Conservation (phyloP, 2,113 vertebrate species). For the Todiramphus chloris region DNA sequence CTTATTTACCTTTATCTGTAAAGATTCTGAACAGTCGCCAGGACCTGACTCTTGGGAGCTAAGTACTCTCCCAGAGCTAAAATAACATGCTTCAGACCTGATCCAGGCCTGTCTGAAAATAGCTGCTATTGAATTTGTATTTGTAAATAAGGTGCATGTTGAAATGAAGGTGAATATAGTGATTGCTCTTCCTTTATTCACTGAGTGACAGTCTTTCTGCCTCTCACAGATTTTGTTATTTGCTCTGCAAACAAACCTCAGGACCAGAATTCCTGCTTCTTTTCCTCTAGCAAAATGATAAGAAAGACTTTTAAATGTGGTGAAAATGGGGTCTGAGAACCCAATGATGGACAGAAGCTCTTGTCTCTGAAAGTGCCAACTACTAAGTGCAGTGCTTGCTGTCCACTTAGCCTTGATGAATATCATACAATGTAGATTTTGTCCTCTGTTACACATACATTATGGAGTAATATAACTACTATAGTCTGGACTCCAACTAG, state of each 20-base stretch:
- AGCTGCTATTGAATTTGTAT: not conserved
- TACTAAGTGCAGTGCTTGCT: not conserved
- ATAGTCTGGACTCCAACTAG: not conserved
- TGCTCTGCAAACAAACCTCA: not conserved
- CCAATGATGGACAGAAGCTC: not conserved
- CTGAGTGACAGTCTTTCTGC: not conserved
- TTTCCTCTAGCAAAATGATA: not conserved
- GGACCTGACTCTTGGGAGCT: not conserved
- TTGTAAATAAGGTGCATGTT: not conserved
- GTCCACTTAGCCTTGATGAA: not conserved
- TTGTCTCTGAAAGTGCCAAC: not conserved
- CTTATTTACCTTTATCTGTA: not conserved
- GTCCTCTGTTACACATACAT: not conserved
- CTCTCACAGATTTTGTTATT: not conserved
- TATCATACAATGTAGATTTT: not conserved
- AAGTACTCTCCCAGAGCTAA: not conserved
- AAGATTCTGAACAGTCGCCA: not conserved
- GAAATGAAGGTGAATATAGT: not conserved
- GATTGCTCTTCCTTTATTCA: not conserved
- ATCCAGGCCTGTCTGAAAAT: not conserved
- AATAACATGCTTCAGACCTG: not conserved
- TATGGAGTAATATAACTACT: not conserved
- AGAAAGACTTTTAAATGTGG: not conserved
- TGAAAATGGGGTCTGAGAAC: not conserved
- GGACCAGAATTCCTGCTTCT: not conserved